Conservation (phyloP, 2,113 vertebrate species). For the Passer montanus region DNA sequence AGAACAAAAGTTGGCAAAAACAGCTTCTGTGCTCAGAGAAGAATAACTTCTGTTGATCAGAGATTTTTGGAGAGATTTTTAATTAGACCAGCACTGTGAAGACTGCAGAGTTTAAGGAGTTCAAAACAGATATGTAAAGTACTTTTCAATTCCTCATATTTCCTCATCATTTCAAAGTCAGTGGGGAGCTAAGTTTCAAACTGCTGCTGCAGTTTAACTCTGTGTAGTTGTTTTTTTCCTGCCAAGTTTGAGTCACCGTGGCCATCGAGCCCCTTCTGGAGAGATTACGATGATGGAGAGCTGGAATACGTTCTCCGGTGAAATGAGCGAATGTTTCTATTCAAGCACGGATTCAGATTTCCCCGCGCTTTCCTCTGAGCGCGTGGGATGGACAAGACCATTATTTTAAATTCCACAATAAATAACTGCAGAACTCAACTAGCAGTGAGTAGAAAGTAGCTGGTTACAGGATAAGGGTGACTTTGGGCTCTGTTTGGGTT, state of each 20-base stretch:
- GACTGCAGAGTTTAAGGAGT: background rate
- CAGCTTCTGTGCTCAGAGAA: constrained; percentile 34
- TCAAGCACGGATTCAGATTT: background rate
- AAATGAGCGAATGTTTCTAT: background rate
- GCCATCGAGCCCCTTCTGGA: background rate
- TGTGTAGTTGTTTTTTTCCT: background rate
- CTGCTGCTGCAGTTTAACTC: background rate
- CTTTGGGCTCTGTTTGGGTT: background rate
- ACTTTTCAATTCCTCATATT: constrained; percentile 36
- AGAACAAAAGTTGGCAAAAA: constrained; percentile 47
- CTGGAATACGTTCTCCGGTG: background rate
- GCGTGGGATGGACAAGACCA: background rate
- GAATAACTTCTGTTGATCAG: constrained; percentile 45
- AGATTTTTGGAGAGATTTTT: constrained; percentile 47
- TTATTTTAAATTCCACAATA: background rate
- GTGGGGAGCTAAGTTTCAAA: background rate
- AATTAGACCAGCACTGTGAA: constrained; percentile 27
- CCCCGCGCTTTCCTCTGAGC: background rate
- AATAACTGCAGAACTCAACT: rapidly evolving
- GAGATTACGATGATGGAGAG: background rate
- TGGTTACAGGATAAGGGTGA: background rate
- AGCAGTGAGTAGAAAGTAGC: background rate
- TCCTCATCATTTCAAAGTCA: constrained; percentile 24
- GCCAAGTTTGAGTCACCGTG: constrained; percentile 11
- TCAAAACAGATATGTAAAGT: constrained; percentile 24